Base-by-base conservation (phyloP, 2,888 invertebrate genomes). In the Lasioglossum vierecki region DNA sequence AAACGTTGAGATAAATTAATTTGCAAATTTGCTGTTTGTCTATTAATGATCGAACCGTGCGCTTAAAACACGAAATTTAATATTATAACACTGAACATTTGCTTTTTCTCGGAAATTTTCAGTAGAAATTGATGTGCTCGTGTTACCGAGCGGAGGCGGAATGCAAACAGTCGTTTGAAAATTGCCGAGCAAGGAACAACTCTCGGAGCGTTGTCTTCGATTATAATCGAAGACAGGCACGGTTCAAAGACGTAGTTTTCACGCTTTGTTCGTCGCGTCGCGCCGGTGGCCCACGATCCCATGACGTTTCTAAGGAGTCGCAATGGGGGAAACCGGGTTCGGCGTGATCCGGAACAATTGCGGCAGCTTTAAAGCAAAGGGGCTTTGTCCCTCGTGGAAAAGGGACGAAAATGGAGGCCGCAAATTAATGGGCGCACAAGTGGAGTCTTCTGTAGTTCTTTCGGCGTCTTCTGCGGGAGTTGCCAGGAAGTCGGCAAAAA, bases 391-490 rank as follows among this genome's bases (percentile, higher is more conserved):
- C 71, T 41, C 35, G 53, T 35, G 80, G 53, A 80, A 57, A 41
- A 41, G 66, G 66, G 71, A 53, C 74, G 71, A 78, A 78, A 85
- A 76, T 53, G 76, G 72, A 15, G 76, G 53, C 71, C 75, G 75
- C 72, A 85, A 85, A 85, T 85, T 85, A 85, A 85, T 85, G 85
- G 85, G 80, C 66, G 71, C 66, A 57, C 57, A 81, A 85, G 85
- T 85, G 81, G 85, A 85, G 81, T 85, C 78, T 80, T 85, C 85
- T 81, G 85, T 85, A 85, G 68, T 85, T 85, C 85, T 81, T 75
- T 81, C 85, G 78, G 49, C 77, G 73, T 85, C 85, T 85, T 78
- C 77, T 72, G 78, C 74, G 76, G 76, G 66, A 72, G 73, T 80
- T 81, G 85, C 85, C 85, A 85, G 85, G 81, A 85, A 85, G 78